Percentiles rank a stretch among this genome's conserved stretches.
Evolutionary conservation across 2,888 invertebrate genomes (phyloP).

Genomic region (Phalera bucephala): DNA sequence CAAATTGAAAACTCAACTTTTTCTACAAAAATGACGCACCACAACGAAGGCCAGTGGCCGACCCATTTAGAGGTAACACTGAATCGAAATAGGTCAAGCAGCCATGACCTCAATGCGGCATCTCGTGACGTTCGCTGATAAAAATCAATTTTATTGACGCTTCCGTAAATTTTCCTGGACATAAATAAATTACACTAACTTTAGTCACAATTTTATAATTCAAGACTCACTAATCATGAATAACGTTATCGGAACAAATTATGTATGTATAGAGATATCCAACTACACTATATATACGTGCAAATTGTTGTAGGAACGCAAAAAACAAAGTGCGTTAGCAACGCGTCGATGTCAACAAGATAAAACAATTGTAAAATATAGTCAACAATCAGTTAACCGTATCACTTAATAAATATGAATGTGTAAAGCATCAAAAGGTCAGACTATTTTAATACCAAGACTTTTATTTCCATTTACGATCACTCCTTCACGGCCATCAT

Average conservation of each 20-base stretch:
- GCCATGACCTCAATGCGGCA: slow-evolving; percentile 37
- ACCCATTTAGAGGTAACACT: slow-evolving; percentile 39
- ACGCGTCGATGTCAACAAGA: not conserved
- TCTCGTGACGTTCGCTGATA: slow-evolving; percentile 19
- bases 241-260: no score
- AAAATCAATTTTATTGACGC: slow-evolving; percentile 14
- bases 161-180: no score
- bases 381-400: not conserved
- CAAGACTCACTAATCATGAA: no score
- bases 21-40: slow-evolving; percentile 13
- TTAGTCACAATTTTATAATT: no score
- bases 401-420: slow-evolving; percentile 1
- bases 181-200: no score
- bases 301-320: no score
- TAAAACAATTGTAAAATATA: not conserved
- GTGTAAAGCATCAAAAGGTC: slow-evolving; percentile 18
- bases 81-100: slow-evolving; percentile 35
- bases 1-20: slow-evolving; percentile 7
- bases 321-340: no score
- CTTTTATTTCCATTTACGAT: slow-evolving; percentile 20
- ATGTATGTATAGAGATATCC: no score
- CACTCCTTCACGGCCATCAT: slow-evolving; percentile 4
- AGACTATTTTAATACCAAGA: slow-evolving; percentile 11
- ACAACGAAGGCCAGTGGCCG: slow-evolving; percentile 37
- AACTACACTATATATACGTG: no score